Percentiles rank a stretch among this genome's conserved stretches.
These are phyloP conservation scores for Thryonomys swinderianus DNA, from an alignment of 2,113 vertebrate species.

Conservation along the genomic window DNA sequence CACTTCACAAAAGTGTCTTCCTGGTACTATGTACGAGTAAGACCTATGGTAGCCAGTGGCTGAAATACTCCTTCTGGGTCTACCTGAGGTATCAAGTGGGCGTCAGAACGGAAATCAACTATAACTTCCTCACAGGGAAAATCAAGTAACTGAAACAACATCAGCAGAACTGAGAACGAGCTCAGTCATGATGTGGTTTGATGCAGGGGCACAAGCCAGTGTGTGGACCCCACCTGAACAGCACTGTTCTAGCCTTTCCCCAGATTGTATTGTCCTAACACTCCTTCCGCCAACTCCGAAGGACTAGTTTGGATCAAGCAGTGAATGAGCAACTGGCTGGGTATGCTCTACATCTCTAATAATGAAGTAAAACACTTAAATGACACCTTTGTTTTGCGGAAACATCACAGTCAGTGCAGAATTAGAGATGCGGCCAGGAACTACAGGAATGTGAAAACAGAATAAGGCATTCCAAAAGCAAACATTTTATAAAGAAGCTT, in stretches of 20 bases:
- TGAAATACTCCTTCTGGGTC: background rate
- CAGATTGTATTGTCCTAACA: background rate
- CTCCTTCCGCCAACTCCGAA: background rate
- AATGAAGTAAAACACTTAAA: background rate
- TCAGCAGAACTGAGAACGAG: background rate
- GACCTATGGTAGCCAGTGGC: background rate
- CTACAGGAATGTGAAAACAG: background rate
- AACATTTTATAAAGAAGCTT: background rate
- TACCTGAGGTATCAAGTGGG: background rate
- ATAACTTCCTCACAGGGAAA: background rate
- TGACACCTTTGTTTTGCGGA: background rate
- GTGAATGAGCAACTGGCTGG: background rate
- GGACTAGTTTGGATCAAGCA: background rate
- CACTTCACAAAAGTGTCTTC: conserved; percentile 1
- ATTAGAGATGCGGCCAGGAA: background rate
- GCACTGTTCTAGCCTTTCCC: background rate
- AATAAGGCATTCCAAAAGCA: background rate
- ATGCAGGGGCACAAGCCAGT: background rate
- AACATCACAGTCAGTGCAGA: background rate
- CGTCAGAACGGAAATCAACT: background rate
- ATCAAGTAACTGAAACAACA: background rate
- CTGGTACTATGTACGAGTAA: background rate
- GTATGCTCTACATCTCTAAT: background rate
- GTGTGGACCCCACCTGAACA: fast-evolving
- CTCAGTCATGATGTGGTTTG: background rate